Conservation (phyloP, 2,113 vertebrate species). For the Triplophysa dalaica region DNA sequence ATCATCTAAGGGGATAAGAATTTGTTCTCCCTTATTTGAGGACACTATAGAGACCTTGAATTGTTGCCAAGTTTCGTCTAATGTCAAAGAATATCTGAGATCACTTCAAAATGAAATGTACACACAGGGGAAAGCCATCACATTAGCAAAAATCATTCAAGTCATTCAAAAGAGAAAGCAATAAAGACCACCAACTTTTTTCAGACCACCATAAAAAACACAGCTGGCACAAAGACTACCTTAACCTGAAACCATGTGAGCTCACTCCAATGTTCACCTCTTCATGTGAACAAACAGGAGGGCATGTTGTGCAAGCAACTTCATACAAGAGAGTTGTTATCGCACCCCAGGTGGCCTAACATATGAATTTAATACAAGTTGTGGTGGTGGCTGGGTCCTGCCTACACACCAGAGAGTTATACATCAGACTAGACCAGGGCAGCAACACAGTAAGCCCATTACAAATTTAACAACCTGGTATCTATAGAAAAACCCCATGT, state of each 20-base stretch:
- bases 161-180: constrained; percentile 16
- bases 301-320: constrained; percentile 34
- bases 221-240: neutral
- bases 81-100: constrained; percentile 32
- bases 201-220: constrained; percentile 40
- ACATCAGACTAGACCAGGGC: constrained; percentile 54
- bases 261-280: constrained; percentile 29
- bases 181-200: constrained; percentile 12
- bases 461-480: constrained; percentile 56
- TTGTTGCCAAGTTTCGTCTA: constrained; percentile 55
- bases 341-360: constrained; percentile 42
- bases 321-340: constrained; percentile 45
- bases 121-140: constrained; percentile 38
- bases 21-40: constrained; percentile 54
- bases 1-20: constrained; percentile 65
- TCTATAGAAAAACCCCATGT: constrained; percentile 67
- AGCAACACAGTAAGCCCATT: constrained; percentile 58
- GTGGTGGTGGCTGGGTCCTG: constrained; percentile 40
- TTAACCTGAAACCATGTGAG: constrained; percentile 30
- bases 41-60: constrained; percentile 53
- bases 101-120: constrained; percentile 26
- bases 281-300: constrained; percentile 49
- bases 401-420: constrained; percentile 49
- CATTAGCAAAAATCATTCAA: constrained; percentile 36
- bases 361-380: constrained; percentile 55